Conservation (phyloP, 2,888 invertebrate genomes). For the Volucella inanis region DNA sequence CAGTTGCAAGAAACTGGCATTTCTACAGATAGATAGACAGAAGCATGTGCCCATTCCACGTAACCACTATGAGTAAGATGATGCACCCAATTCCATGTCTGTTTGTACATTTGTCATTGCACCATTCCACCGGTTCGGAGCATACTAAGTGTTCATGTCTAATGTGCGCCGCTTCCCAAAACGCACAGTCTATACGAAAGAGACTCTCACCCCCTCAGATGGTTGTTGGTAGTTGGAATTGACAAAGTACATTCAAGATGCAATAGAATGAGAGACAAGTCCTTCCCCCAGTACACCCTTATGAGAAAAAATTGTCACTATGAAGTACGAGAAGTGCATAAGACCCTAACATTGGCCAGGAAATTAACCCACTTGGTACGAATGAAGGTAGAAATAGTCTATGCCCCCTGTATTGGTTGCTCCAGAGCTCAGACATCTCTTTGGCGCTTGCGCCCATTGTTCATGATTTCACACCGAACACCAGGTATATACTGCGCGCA, state of each 20-base stretch:
- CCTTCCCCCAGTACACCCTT: constrained; percentile 42
- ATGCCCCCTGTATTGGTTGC: background rate
- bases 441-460: constrained; percentile 69
- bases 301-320: constrained; percentile 67
- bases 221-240: constrained; percentile 26
- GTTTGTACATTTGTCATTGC: constrained; percentile 54
- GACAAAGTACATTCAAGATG: constrained; percentile 29
- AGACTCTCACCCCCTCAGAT: constrained; percentile 6
- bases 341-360: constrained; percentile 71
- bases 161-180: constrained; percentile 50
- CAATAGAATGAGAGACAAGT: constrained; percentile 35
- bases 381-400: constrained; percentile 11
- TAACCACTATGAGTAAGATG: constrained; percentile 30
- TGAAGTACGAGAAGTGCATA: constrained; percentile 23
- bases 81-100: constrained; percentile 61
- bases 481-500: no score
- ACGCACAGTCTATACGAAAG: constrained; percentile 22
- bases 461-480: constrained; percentile 55
- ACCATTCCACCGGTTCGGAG: constrained; percentile 20
- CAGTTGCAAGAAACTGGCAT: constrained; percentile 24
- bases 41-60: constrained; percentile 45
- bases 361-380: constrained; percentile 72
- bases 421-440: constrained; percentile 17
- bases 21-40: constrained; percentile 18
- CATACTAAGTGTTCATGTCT: constrained; percentile 47